Evolutionary conservation across 1,140 invertebrate species (phyloP), one percentile per base, ranked within the genome.

Genomic region (Diorhabda elongata): DNA sequence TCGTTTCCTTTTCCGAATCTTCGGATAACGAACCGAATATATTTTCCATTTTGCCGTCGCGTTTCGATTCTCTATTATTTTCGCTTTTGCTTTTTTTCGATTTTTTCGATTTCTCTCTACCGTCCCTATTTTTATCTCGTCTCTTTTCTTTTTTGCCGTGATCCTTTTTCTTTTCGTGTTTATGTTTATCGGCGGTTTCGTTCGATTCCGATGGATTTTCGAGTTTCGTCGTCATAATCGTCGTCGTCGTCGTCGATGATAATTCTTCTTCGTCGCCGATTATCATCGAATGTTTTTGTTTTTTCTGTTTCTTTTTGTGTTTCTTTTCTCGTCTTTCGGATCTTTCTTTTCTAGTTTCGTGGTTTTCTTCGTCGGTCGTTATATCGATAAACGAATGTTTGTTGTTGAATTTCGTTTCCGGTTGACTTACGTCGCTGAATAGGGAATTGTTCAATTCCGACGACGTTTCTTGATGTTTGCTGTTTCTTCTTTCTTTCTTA

Each of bases 21-120:
- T 95, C 93, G 0, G 92, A 93, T 44, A 94, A 83, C 2, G 92
- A 90, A 3, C 92, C 92, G 81, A 94, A 95, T 67, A 94, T 94
- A 74, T 93, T 91, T 80, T 94, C 91, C 90, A 94, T 92, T 77
- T 92, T 89, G 58, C 91, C 90, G 65, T 90, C 89, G 66, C 86
- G 85, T 77, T 87, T 88, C 7, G 78, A 76, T 67, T 83, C 77
- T 5, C 61, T 59, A 66, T 79, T 80, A 4, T 67, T 62, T 57
- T 78, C 75, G n/a, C 73, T 70, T 64, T 78, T 82, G 42, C 78
- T 83, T 75, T 85, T 87, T 78, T 86, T 88, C 1, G 86, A 84
- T 77, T 85, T 88, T 76, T 86, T 84, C 72, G 83, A 61, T 83
- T 87, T 90, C 70, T 82, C 83, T 79, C 87, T 87, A 6, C 90